Evolutionary conservation across 2,797 vertebrate species (phyloP).

Genomic region (Brachyrhaphis roseni): DNA sequence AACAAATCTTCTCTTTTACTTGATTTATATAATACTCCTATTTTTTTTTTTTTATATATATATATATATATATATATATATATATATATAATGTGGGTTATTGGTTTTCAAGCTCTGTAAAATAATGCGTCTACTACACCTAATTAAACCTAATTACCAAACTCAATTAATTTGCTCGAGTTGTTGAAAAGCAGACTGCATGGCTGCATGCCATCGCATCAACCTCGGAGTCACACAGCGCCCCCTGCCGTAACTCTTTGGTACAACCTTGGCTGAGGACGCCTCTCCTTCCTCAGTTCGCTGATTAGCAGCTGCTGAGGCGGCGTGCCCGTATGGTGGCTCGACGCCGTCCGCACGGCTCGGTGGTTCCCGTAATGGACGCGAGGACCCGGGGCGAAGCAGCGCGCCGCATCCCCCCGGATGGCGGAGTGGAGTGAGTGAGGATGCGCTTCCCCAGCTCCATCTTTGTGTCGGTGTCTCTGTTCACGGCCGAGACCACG

Average conservation of each 20-base stretch:
- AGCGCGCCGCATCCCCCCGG: slow-evolving; percentile 47
- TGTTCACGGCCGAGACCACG: slow-evolving; percentile 92
- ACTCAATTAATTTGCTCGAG: neutral
- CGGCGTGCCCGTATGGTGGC: slow-evolving; percentile 1
- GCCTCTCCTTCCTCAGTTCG: slow-evolving; percentile 22
- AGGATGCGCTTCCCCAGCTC: slow-evolving; percentile 95
- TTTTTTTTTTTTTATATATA: too few species aligned
- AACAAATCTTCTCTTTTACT: too few species aligned
- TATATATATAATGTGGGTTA: neutral
- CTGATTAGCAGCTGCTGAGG: slow-evolving; percentile 41
- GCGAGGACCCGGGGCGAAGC: slow-evolving; percentile 45
- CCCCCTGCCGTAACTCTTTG: slow-evolving; percentile 49
- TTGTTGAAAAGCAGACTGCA: neutral
- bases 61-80: too few species aligned
- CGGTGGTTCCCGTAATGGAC: slow-evolving; percentile 47
- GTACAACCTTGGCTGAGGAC: slow-evolving; percentile 28
- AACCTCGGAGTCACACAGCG: slow-evolving; percentile 6
- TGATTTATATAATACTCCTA: too few species aligned
- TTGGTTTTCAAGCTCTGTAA: neutral
- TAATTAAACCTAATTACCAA: neutral
- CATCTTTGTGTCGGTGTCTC: slow-evolving; percentile 90
- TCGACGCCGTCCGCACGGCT: slow-evolving; percentile 19
- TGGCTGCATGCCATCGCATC: slow-evolving; percentile 1
- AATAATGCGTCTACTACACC: neutral
- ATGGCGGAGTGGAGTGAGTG: slow-evolving; percentile 77